Percentiles rank a stretch among this genome's conserved stretches.
phyloP scores from a whole-genome alignment of 2,888 invertebrate species.

The Aleiodes testaceus region DNA sequence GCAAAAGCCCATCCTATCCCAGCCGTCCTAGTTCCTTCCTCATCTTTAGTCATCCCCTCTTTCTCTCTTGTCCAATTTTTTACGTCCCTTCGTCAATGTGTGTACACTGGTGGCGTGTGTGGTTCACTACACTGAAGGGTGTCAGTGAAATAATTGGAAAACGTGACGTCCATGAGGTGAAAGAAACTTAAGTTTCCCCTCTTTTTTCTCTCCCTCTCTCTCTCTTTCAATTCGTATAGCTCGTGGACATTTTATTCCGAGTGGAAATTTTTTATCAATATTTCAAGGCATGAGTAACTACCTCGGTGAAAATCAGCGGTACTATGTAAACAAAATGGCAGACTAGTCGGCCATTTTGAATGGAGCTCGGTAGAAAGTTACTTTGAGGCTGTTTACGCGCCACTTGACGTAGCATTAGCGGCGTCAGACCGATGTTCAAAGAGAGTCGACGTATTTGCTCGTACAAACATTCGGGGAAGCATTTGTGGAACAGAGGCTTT shows the following conservation, averaged over 20 bases:
- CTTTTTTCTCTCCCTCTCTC: too few species aligned
- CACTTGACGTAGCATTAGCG: slow-evolving; percentile 48
- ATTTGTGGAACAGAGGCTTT: slow-evolving; percentile 23
- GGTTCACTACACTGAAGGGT: slow-evolving; percentile 3
- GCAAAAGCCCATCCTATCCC: slow-evolving; percentile 22
- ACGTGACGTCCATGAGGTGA: slow-evolving; percentile 8
- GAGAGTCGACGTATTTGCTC: slow-evolving; percentile 38
- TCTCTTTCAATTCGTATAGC: too few species aligned
- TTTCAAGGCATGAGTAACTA: not conserved
- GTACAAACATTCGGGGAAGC: slow-evolving; percentile 22
- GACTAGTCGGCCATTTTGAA: slow-evolving; percentile 28
- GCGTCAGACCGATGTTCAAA: slow-evolving; percentile 49
- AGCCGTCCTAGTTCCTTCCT: not conserved
- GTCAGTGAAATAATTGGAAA: slow-evolving; percentile 16
- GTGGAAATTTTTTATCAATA: too few species aligned
- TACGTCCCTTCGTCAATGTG: slow-evolving; percentile 23
- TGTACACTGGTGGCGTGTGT: slow-evolving; percentile 22
- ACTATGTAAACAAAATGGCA: slow-evolving; percentile 28
- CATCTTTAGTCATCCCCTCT: not conserved
- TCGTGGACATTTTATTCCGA: too few species aligned
- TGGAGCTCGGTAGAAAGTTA: slow-evolving; percentile 37
- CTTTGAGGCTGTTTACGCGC: slow-evolving; percentile 50
- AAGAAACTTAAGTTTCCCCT: not conserved
- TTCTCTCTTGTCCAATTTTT: slow-evolving; percentile 3
- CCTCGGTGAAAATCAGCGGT: not conserved